Percentiles rank a stretch among this genome's conserved stretches.
Evolutionary conservation across 2,888 invertebrate genomes (phyloP).

Genomic region (Alcis repandata): DNA sequence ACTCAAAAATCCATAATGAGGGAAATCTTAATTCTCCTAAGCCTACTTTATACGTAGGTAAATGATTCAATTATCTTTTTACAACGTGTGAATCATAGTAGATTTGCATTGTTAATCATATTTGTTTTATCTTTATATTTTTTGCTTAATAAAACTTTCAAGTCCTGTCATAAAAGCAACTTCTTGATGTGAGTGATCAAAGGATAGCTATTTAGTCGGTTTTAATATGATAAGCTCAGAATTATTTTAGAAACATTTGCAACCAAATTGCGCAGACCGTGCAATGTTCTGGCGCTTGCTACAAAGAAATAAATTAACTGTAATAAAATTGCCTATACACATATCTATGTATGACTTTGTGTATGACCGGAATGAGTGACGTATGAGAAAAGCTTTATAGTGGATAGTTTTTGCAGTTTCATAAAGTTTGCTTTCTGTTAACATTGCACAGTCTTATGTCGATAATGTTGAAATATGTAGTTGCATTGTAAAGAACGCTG

Average conservation of each 20-base stretch:
- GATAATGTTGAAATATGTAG: too few relatives aligned
- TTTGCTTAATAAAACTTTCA: conserved; percentile 50
- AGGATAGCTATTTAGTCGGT: conserved; percentile 24
- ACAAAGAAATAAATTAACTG: neutral
- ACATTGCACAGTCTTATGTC: too few relatives aligned
- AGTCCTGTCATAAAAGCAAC: conserved; percentile 40
- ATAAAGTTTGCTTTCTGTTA: too few relatives aligned
- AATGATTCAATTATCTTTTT: conserved; percentile 39
- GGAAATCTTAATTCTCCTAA: neutral
- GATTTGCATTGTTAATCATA: conserved; percentile 51
- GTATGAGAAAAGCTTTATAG: too few relatives aligned
- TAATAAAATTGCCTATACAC: too few relatives aligned
- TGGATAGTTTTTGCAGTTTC: too few relatives aligned
- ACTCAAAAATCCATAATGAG: neutral
- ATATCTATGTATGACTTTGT: too few relatives aligned
- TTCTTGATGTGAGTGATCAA: conserved; percentile 36
- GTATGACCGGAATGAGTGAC: too few relatives aligned
- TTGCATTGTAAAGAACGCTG: too few relatives aligned
- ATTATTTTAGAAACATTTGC: neutral
- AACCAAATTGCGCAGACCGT: neutral
- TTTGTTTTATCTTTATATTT: conserved; percentile 50
- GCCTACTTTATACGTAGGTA: conserved; percentile 1
- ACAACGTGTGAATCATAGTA: conserved; percentile 54
- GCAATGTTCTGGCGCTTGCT: neutral
- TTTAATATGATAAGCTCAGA: conserved; percentile 18